Evolutionary conservation across 2,797 vertebrate genomes (phyloP).

Genomic region (Ficedula albicollis): DNA sequence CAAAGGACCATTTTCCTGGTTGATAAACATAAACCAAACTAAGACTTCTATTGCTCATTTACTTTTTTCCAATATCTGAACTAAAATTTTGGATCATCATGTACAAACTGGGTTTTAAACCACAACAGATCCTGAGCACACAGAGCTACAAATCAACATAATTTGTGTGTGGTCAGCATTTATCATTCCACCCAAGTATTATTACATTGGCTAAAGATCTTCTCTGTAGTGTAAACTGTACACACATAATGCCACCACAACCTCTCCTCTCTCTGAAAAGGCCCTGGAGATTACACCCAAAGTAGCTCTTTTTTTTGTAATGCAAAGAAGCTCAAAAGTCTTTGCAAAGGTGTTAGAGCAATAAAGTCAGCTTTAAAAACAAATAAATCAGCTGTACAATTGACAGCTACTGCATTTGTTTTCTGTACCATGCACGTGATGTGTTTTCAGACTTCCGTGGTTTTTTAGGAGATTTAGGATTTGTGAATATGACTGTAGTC

Average conservation of each 20-base stretch:
- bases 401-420: neutral
- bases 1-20: neutral
- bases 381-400: neutral
- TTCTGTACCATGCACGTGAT: rapidly evolving
- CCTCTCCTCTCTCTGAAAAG: neutral
- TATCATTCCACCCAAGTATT: neutral
- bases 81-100: neutral
- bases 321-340: neutral
- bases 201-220: neutral
- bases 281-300: neutral
- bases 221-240: neutral
- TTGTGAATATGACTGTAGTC: neutral
- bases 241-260: neutral
- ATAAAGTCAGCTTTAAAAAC: conserved; percentile 3
- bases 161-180: conserved; percentile 20
- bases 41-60: neutral
- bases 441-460: neutral
- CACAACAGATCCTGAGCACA: neutral
- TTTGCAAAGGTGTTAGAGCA: neutral
- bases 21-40: neutral
- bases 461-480: neutral
- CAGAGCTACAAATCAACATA: neutral
- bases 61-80: neutral
- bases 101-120: conserved; percentile 1
- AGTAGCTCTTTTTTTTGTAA: conserved; percentile 3